phyloP scores from a whole-genome alignment of 2,888 invertebrate species.

The Diplazon laetatorius region DNA sequence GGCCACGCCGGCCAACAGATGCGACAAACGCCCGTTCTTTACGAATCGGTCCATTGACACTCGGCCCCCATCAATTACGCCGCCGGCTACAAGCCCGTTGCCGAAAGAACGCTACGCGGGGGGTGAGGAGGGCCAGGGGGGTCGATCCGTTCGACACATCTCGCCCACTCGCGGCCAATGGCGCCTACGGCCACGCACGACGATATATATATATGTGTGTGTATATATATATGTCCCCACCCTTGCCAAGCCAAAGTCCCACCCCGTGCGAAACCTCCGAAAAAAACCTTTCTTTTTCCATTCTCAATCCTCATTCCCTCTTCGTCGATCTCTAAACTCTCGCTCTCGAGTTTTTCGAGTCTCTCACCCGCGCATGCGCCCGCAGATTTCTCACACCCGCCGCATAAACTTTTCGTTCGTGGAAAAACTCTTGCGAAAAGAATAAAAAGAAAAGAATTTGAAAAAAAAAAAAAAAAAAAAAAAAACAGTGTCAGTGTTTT shows the following conservation, averaged over 20 bases:
- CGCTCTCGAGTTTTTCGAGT: no score
- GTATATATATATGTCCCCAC: no score
- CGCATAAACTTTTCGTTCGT: slow-evolving; percentile 46
- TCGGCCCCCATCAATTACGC: slow-evolving; percentile 73
- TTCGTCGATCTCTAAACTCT: slow-evolving; percentile 44
- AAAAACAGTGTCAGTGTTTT: slow-evolving; percentile 51
- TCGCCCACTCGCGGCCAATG: slow-evolving; percentile 63
- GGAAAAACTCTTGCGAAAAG: slow-evolving; percentile 33
- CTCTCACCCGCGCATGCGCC: neutral
- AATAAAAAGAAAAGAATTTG: no score
- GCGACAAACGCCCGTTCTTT: slow-evolving; percentile 73
- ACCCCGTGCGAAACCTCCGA: slow-evolving; percentile 62
- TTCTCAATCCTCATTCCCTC: slow-evolving; percentile 10
- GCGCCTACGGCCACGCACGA: slow-evolving; percentile 60
- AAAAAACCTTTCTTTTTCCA: slow-evolving; percentile 56
- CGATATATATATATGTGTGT: neutral
- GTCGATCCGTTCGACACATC: slow-evolving; percentile 55
- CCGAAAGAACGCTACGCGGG: neutral
- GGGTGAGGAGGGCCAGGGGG: neutral
- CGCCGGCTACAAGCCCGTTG: slow-evolving; percentile 4
- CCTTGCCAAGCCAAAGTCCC: neutral
- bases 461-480: no score
- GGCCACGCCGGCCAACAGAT: slow-evolving; percentile 67
- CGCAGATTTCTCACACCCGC: slow-evolving; percentile 10
- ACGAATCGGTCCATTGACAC: slow-evolving; percentile 75